Conservation (phyloP, 2,113 vertebrate genomes). For the Eonycteris spelaea region DNA sequence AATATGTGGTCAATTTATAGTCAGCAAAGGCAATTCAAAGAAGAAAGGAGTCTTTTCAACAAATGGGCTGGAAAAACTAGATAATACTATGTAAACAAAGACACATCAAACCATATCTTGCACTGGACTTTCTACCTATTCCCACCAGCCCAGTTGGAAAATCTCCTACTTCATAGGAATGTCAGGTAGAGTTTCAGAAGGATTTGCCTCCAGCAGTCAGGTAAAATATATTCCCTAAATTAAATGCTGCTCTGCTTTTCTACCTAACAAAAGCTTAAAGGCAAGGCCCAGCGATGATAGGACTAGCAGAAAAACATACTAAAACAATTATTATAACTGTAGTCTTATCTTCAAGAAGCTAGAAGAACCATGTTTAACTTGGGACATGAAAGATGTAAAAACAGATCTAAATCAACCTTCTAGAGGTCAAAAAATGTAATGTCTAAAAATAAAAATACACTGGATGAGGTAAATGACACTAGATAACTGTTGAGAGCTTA, state of each 20-base stretch:
- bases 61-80: conserved; percentile 9
- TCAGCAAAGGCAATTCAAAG: conserved; percentile 23
- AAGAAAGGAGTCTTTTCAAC: conserved; percentile 18
- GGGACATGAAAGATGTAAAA: neutral
- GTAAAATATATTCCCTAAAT: conserved; percentile 2
- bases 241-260: neutral
- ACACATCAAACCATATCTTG: neutral
- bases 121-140: neutral
- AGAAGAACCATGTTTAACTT: neutral
- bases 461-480: neutral
- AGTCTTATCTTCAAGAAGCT: neutral
- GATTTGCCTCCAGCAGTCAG: neutral
- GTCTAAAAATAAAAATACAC: neutral
- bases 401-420: neutral
- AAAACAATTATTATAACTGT: neutral
- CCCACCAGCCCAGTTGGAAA: neutral
- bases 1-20: neutral
- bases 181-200: neutral
- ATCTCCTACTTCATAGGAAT: neutral
- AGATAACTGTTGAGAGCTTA: neutral
- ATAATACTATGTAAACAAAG: neutral
- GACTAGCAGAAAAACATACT: neutral
- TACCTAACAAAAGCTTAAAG: conserved; percentile 12
- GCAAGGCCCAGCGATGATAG: neutral
- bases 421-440: conserved; percentile 1